Evolutionary conservation across 2,797 vertebrate genomes (phyloP), one percentile per base, ranked within the genome.

Genomic region (Acanthornis magna): DNA sequence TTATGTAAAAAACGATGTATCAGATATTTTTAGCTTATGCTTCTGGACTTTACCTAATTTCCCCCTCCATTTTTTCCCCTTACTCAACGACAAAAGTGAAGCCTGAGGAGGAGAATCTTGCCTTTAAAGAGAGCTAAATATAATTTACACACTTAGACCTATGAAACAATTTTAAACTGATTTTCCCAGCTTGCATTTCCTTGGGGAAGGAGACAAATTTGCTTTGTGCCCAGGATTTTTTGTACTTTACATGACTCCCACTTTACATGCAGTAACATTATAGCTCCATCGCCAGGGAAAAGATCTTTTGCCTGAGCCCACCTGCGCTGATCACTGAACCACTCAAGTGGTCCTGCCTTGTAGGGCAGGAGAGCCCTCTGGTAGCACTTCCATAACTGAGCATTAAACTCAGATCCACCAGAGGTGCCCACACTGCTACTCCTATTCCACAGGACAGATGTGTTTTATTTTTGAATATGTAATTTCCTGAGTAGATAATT

Each of bases 261-360:
- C 45, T 75, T 58, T 22, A 15, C 43, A 5, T 2, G 20, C 21
- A 10, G 23, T 77, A 54, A 36, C 26, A 8, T 67, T 82, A 53
- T 7, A 74, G 50, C 18, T 45, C 27, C 5, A 5, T 54, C 68
- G 63, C 77, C 74, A 40, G 62, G 54, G 66, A 36, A 51, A 65
- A 42, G 27, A 23, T 67, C 54, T 55, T 75, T 65, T 55, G 36
- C 32, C 53, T 3, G 5, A 76, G 50, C 54, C 55, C 45, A 27
- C 26, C 40, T 32, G 48, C 0, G 0, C 6, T 32, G 40, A 20
- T 71, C 60, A 4, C 60, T 20, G 67, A 85, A 12, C 4, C 2
- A 0, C 32, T 14, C 12, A 25, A 53, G 15, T 4, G 6, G 40
- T 45, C n/a, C 60, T 51, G 79, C 58, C 27, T 71, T 77, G 11